These are phyloP conservation scores for Melanostoma scalare DNA, from an alignment of 2,888 invertebrate species.

Conservation along the genomic window DNA sequence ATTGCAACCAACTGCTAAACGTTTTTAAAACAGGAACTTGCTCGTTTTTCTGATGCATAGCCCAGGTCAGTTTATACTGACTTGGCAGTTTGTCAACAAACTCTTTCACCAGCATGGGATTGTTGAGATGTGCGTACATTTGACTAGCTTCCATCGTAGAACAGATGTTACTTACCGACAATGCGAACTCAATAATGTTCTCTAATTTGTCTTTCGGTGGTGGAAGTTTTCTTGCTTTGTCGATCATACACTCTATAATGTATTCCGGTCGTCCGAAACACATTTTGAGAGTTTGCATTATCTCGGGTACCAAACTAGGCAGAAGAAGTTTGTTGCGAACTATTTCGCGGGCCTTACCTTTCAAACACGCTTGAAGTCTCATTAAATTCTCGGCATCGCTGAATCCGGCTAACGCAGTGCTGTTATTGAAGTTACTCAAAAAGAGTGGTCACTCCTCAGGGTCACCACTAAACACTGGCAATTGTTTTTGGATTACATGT, in stretches of 20 bases:
- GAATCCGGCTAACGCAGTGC: slow-evolving; percentile 59
- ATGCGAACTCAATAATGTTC: slow-evolving; percentile 45
- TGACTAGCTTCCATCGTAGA: slow-evolving; percentile 46
- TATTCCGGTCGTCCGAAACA: slow-evolving; percentile 56
- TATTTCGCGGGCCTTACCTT: slow-evolving; percentile 47
- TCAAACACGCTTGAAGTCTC: slow-evolving; percentile 52
- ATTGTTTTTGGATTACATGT: slow-evolving; percentile 50
- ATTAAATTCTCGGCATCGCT: slow-evolving; percentile 64
- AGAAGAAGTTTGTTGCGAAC: slow-evolving; percentile 49
- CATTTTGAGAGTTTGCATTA: slow-evolving; percentile 57
- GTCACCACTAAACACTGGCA: slow-evolving; percentile 51
- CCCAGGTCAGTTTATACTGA: slow-evolving; percentile 49
- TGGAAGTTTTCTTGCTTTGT: slow-evolving; percentile 35
- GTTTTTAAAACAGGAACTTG: slow-evolving; percentile 24
- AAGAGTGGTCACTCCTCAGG: slow-evolving; percentile 66
- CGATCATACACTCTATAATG: slow-evolving; percentile 52
- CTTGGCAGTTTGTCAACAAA: slow-evolving; percentile 44
- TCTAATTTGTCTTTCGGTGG: slow-evolving; percentile 53
- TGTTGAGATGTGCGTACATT: slow-evolving; percentile 51
- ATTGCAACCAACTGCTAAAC: slow-evolving; percentile 48
- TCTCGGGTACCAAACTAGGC: slow-evolving; percentile 57
- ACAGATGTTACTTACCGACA: slow-evolving; percentile 39
- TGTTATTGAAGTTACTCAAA: slow-evolving; percentile 61
- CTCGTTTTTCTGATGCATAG: slow-evolving; percentile 38
- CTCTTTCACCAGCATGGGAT: slow-evolving; percentile 48